phyloP scores from a whole-genome alignment of 2,113 vertebrate genomes.

The Cheilinus undulatus region DNA sequence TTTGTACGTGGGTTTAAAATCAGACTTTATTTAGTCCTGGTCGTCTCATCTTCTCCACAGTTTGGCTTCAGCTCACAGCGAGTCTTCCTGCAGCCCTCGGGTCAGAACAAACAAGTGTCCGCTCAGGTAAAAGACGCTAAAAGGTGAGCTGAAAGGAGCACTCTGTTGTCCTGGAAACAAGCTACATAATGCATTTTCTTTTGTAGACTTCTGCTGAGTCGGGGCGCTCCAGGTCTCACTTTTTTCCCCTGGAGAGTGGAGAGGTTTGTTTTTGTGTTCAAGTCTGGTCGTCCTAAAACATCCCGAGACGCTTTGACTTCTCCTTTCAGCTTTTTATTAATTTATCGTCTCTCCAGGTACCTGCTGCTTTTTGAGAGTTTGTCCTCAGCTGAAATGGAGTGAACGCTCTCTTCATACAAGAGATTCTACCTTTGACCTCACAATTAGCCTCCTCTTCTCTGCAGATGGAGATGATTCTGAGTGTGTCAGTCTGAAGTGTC shows the following conservation, averaged over 20 bases:
- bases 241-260: neutral
- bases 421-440: conserved; percentile 37
- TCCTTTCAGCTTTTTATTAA: neutral
- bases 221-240: neutral
- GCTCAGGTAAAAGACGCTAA: neutral
- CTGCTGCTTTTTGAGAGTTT: neutral
- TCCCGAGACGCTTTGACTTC: neutral
- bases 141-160: conserved; percentile 24
- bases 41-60: neutral
- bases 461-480: neutral
- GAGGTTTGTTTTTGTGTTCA: neutral
- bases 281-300: conserved; percentile 26
- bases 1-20: no score
- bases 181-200: neutral
- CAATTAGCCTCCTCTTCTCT: neutral
- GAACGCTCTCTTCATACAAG: neutral
- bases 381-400: neutral
- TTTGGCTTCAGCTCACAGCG: neutral
- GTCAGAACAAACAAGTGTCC: neutral
- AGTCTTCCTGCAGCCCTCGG: neutral
- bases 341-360: neutral
- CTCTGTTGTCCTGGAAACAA: conserved; percentile 47
- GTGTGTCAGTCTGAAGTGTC: conserved; percentile 20
- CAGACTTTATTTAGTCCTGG: no score
- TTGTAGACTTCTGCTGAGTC: neutral